These are phyloP conservation scores for Hypocryptadius cinnamomeus DNA, from an alignment of 2,113 vertebrate genomes.

Conservation along the genomic window DNA sequence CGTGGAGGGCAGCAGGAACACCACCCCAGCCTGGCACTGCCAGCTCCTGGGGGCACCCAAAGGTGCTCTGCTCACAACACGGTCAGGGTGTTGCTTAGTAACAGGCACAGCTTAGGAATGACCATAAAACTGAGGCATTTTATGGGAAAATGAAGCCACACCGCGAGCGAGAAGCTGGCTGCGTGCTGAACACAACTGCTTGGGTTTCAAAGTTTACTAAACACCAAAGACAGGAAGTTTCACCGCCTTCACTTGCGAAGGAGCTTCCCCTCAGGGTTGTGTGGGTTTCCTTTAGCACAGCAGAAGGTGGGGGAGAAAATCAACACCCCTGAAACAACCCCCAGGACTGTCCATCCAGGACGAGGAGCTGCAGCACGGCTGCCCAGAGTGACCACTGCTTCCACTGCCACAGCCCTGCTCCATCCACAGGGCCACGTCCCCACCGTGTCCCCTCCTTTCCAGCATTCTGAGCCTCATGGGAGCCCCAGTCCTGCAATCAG, in stretches of 20 bases:
- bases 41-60: neutral
- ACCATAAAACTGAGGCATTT: neutral
- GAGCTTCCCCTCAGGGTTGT: neutral
- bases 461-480: neutral
- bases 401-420: accelerated
- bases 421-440: neutral
- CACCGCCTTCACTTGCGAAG: neutral
- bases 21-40: neutral
- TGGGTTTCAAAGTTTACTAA: neutral
- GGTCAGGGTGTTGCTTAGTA: accelerated
- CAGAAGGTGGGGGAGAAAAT: neutral
- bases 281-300: neutral
- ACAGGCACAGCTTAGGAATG: accelerated
- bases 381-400: neutral
- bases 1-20: neutral
- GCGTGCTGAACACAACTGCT: accelerated
- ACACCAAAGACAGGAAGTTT: neutral
- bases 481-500: neutral
- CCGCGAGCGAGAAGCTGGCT: accelerated
- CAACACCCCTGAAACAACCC: neutral
- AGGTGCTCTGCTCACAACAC: accelerated
- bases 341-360: neutral
- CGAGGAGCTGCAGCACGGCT: neutral
- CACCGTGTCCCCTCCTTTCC: neutral
- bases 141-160: neutral